Base-by-base conservation (phyloP, 2,888 invertebrate genomes). In the Eupithecia subfuscata region DNA sequence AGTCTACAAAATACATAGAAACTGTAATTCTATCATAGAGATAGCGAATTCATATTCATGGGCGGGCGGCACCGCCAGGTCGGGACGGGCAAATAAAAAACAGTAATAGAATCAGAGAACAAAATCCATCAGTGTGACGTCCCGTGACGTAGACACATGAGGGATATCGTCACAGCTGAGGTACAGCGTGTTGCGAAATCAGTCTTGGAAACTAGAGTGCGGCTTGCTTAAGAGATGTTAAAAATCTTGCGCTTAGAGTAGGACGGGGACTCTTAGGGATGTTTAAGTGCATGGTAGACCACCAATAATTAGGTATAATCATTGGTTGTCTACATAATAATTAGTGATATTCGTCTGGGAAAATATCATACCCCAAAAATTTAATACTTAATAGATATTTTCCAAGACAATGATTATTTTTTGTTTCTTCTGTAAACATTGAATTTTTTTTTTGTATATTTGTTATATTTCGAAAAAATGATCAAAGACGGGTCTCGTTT, bases 31-130 rank as follows among this genome's bases (percentile, higher is more conserved):
- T 45, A 60, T 70, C 71, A 71, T 65, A 74, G 67, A 43, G 6
- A n/a, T n/a, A 67, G 52, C 25, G 68, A 70, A 90, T 90, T 89
- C 87, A 88, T 88, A 91, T 90, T 90, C 91, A 91, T 91, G 83
- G 85, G 76, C 82, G 78, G 85, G 82, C 80, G 85, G 82, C 80
- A 82, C 81, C 75, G 78, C 68, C 82, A 82, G 77, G 75, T 78
- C 65, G 73, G 75, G 73, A 76, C 81, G 71, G 84, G 84, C 85
- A 87, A 91, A 90, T 87, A 93, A 92, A 92, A 91, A 91, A 92
- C 84, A 84, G 88, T 89, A 93, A 93, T 92, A 92, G 90, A 93
- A 92, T 92, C 92, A 90, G 90, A 87, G 86, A 92, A 91, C 90
- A 91, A 91, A 91, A 93, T 92, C 91, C 93, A 92, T 92, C 93